Percentiles rank a stretch among this genome's conserved stretches.
These are phyloP conservation scores for Atherix ibis DNA, from an alignment of 2,888 invertebrate species.

Conservation along the genomic window DNA sequence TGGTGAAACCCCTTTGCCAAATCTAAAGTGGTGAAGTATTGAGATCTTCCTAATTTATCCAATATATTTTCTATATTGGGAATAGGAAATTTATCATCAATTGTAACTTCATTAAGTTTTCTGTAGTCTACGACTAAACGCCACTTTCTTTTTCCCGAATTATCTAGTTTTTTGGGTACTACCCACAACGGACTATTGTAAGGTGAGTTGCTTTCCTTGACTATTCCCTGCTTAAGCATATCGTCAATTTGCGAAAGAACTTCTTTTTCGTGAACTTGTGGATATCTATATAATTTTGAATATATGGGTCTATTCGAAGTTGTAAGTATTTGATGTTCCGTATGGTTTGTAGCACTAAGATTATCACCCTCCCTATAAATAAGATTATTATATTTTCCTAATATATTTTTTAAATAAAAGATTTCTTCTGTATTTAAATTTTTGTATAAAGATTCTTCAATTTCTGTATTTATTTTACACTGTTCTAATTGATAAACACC, in stretches of 20 bases:
- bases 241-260: constrained; percentile 15
- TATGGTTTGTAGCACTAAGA: constrained; percentile 16
- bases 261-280: constrained; percentile 10
- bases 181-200: constrained; percentile 13
- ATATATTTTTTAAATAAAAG: background rate
- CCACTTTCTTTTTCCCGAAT: constrained; percentile 12
- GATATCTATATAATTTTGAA: constrained; percentile 9
- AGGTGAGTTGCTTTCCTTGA: constrained; percentile 10
- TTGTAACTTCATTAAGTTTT: constrained; percentile 10
- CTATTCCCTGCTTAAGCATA: constrained; percentile 14
- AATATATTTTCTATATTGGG: constrained; percentile 11
- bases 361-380: constrained; percentile 19
- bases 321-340: constrained; percentile 4
- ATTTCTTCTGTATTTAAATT: background rate
- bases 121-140: constrained; percentile 12
- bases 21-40: constrained; percentile 11
- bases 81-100: constrained; percentile 12
- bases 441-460: background rate
- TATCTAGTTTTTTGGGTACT: constrained; percentile 11
- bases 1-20: constrained; percentile 12
- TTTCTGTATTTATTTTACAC: background rate
- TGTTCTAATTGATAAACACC: constrained; percentile 2
- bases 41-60: constrained; percentile 11
- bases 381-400: constrained; percentile 16
- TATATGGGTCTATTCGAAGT: constrained; percentile 7